Base-by-base conservation (phyloP, 35 echinoderm and acorn worm genomes). In the Diadema setosum region DNA sequence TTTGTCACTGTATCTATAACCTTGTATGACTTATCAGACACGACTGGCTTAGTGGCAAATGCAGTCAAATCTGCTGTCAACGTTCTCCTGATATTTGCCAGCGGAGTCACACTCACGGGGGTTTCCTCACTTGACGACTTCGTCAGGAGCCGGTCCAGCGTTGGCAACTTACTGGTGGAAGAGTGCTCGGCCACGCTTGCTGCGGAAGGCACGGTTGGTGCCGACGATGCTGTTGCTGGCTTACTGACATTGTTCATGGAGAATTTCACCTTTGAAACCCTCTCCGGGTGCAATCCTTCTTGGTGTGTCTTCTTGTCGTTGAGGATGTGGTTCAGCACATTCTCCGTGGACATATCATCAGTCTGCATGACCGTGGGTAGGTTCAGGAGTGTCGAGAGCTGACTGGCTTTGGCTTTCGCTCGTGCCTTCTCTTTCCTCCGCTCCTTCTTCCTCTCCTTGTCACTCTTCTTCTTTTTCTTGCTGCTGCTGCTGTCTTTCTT, bases 391-490 rank as follows among this genome's bases (percentile, higher is more conserved):
- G 73, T 75, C 27, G 91, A 75, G 24, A 93, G 23, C 56, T 93
- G 85, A 70, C 91, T 93, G 1, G 48, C 73, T 18, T 86, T 91
- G 1, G 31, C 85, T 36, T 89, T 88, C 21, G 58, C 80, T 78
- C 91, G 81, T 35, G 65, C 58, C 23, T 94, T 89, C 58, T 91
- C 70, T 64, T 91, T 87, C 61, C 85, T 95, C 52, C 91, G 80
- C 46, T 97, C 89, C 48, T 90, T 91, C 56, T 93, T 93, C 30
- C 65, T 49, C 64, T 90, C 81, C 58, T 92, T 93, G 30, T 93
- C 88, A 12, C 80, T 75, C 43, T 89, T 90, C 70, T 49, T 61
- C 45, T 83, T 86, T 45, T 95, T 95, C 85, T 91, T 83, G 86
- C 90, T 46, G 39, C 57, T 58, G 87, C 78, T 60, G 84, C 90